Evolutionary conservation across 1,140 invertebrate genomes (phyloP).

Genomic region (Pteromalus puparum): DNA sequence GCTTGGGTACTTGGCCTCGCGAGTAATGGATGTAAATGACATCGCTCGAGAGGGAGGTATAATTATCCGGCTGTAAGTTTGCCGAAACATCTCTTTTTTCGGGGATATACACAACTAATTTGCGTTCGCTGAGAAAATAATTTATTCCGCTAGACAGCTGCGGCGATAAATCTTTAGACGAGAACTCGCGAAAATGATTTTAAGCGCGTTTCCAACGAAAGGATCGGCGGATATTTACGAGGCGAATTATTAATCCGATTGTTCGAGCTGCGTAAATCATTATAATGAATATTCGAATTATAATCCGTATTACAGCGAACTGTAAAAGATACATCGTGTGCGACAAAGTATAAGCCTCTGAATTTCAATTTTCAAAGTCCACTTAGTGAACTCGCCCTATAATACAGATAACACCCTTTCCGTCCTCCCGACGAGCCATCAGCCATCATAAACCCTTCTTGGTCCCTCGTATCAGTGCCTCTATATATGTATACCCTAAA

Average conservation of each 20-base stretch:
- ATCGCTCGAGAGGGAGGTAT: neutral
- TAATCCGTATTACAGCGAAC: too few species aligned
- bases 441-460: neutral
- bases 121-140: neutral
- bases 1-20: too few species aligned
- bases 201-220: too few species aligned
- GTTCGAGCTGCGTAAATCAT: too few species aligned
- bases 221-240: too few species aligned
- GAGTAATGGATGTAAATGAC: neutral
- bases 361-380: neutral
- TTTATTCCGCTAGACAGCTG: neutral
- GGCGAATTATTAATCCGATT: too few species aligned
- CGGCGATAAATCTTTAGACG: too few species aligned
- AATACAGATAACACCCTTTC: too few species aligned
- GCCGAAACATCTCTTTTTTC: neutral
- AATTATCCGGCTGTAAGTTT: neutral
- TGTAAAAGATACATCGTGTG: too few species aligned
- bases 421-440: neutral
- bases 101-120: neutral
- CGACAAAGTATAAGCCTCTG: too few species aligned
- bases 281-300: too few species aligned
- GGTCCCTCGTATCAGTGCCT: neutral
- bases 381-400: neutral
- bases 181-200: too few species aligned
- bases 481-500: neutral